phyloP scores from a whole-genome alignment of 2,888 invertebrate genomes.

The Drosophila colorata region DNA sequence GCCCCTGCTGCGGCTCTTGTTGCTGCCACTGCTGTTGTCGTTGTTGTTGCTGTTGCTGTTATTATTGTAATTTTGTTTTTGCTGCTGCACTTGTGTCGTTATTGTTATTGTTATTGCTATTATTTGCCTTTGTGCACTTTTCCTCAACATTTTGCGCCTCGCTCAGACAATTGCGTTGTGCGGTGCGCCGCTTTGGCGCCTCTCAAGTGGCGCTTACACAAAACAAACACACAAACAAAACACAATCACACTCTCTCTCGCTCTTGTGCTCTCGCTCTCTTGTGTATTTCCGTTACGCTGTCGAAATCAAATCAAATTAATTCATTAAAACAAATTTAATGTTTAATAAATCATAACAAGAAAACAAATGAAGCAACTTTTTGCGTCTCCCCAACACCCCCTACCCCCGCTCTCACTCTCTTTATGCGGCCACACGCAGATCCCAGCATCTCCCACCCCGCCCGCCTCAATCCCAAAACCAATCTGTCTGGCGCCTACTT shows the following conservation, averaged over 20 bases:
- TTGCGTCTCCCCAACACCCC: conserved; percentile 2
- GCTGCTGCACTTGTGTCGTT: conserved; percentile 23
- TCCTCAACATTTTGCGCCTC: conserved; percentile 8
- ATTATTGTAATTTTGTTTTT: conserved; percentile 27
- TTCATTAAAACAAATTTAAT: conserved; percentile 73
- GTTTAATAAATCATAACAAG: conserved; percentile 72
- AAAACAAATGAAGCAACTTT: conserved; percentile 52
- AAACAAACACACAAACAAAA: conserved; percentile 15
- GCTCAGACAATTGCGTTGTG: conserved; percentile 63
- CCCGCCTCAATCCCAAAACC: conserved; percentile 28
- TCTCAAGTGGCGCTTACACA: conserved; percentile 55
- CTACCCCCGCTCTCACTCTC: too few species aligned
- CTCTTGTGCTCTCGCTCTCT: background rate
- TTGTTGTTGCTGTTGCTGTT: conserved; percentile 13
- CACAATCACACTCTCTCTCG: conserved; percentile 5
- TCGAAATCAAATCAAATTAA: conserved; percentile 76
- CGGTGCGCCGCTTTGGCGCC: conserved; percentile 65
- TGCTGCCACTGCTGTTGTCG: conserved; percentile 18
- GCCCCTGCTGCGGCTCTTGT: conserved; percentile 16
- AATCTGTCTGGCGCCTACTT: conserved; percentile 76
- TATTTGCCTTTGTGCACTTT: conserved; percentile 50
- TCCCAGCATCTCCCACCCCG: conserved; percentile 1
- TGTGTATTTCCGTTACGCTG: conserved; percentile 47
- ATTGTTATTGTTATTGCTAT: conserved; percentile 25
- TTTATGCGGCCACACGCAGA: conserved; percentile 28